Evolutionary conservation across 1,140 invertebrate species (phyloP).

Genomic region (Neodiprion fabricii): DNA sequence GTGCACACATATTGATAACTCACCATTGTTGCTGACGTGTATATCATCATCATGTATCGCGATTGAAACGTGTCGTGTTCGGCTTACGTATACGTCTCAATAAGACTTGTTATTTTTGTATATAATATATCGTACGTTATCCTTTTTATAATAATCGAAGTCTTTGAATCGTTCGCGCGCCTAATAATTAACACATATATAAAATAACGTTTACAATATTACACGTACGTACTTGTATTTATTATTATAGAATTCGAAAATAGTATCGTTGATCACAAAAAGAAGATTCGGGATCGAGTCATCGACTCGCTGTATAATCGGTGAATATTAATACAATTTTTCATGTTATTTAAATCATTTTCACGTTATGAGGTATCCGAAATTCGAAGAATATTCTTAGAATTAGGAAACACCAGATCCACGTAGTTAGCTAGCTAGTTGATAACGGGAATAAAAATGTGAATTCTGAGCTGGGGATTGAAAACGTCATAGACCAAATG

Average conservation of each 20-base stretch:
- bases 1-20: background rate
- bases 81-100: conserved; percentile 33
- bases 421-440: too few species aligned
- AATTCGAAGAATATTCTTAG: too few species aligned
- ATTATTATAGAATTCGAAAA: background rate
- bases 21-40: background rate
- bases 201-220: background rate
- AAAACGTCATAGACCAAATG: too few species aligned
- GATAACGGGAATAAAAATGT: too few species aligned
- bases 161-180: background rate
- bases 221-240: background rate
- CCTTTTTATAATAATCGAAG: background rate
- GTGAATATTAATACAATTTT: too few species aligned
- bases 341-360: too few species aligned
- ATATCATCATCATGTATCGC: background rate
- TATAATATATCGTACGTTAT: conserved; percentile 27
- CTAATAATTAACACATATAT: background rate
- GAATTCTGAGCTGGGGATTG: too few species aligned
- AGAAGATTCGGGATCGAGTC: too few species aligned
- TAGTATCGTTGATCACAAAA: background rate
- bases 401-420: too few species aligned
- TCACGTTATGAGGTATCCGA: too few species aligned
- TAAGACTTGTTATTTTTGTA: conserved; percentile 59
- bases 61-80: conserved; percentile 33
- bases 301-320: too few species aligned